Evolutionary conservation across 2,888 invertebrate species (phyloP).

Genomic region (Crepidodera aurea): DNA sequence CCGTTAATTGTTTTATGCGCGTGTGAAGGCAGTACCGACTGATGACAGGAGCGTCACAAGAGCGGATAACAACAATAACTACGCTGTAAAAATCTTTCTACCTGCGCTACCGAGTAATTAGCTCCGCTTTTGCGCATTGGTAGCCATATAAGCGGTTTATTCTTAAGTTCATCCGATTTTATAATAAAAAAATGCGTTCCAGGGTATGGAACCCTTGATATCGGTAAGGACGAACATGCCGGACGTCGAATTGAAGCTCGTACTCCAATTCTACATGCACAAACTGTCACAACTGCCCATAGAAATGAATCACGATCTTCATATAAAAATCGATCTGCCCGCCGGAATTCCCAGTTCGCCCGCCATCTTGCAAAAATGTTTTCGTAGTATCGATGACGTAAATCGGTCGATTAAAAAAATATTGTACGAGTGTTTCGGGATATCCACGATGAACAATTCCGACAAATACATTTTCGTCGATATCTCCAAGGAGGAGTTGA

Average conservation of each 20-base stretch:
- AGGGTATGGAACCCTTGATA: conserved; percentile 19
- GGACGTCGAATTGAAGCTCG: conserved; percentile 26
- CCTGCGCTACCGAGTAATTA: no score
- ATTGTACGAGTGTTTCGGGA: conserved; percentile 13
- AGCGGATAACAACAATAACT: no score
- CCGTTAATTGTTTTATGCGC: no score
- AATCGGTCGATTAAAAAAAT: conserved; percentile 21
- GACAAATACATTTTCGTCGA: conserved; percentile 1
- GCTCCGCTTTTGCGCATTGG: no score
- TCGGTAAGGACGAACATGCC: conserved; percentile 23
- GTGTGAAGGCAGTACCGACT: no score
- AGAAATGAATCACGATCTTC: background rate
- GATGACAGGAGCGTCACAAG: no score
- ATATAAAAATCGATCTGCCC: conserved; percentile 23
- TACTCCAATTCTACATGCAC: conserved; percentile 17
- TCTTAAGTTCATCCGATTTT: no score
- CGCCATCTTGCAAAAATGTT: conserved; percentile 6
- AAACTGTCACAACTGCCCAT: background rate
- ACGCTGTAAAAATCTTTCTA: no score
- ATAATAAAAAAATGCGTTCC: no score
- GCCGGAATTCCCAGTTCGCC: conserved; percentile 8
- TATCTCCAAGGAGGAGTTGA: conserved; percentile 10
- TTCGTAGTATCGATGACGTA: conserved; percentile 21
- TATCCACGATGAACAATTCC: background rate
- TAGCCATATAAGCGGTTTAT: no score